Evolutionary conservation across 2,888 invertebrate species (phyloP).

Genomic region (Drosophila quinaria): DNA sequence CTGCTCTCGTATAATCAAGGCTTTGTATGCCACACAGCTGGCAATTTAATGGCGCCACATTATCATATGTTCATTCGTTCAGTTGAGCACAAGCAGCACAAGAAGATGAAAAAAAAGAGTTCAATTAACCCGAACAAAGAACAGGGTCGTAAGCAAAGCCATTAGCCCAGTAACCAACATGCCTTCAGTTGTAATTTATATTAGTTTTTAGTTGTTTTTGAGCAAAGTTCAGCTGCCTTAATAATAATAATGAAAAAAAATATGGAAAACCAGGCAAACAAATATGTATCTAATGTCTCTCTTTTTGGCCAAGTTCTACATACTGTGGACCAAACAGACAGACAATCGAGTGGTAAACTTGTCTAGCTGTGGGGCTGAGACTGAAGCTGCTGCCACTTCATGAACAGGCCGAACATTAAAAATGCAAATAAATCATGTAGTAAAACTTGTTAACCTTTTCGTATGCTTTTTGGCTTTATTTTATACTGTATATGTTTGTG

Average conservation of each 20-base stretch:
- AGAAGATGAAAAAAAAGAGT: slow-evolving; percentile 48
- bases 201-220: slow-evolving; percentile 21
- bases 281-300: slow-evolving; percentile 17
- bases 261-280: slow-evolving; percentile 33
- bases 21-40: slow-evolving; percentile 44
- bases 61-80: slow-evolving; percentile 29
- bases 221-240: slow-evolving; percentile 49
- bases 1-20: slow-evolving; percentile 44
- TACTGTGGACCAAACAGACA: slow-evolving; percentile 20
- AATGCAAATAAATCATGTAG: slow-evolving; percentile 82
- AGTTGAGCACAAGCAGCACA: slow-evolving; percentile 12
- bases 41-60: slow-evolving; percentile 41
- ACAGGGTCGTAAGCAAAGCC: slow-evolving; percentile 72
- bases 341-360: slow-evolving; percentile 49
- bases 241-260: slow-evolving; percentile 33
- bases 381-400: slow-evolving; percentile 49
- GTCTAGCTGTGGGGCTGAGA: slow-evolving; percentile 50
- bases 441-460: slow-evolving; percentile 85
- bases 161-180: slow-evolving; percentile 80
- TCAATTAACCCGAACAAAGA: slow-evolving; percentile 76
- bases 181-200: slow-evolving; percentile 49
- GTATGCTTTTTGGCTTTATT: slow-evolving; percentile 54
- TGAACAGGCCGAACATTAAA: slow-evolving; percentile 67
- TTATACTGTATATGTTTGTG: slow-evolving; percentile 23
- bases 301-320: slow-evolving; percentile 59